Evolutionary conservation across 2,113 vertebrate species (phyloP), one percentile per base, ranked within the genome.

Genomic region (Rutilus rutilus): DNA sequence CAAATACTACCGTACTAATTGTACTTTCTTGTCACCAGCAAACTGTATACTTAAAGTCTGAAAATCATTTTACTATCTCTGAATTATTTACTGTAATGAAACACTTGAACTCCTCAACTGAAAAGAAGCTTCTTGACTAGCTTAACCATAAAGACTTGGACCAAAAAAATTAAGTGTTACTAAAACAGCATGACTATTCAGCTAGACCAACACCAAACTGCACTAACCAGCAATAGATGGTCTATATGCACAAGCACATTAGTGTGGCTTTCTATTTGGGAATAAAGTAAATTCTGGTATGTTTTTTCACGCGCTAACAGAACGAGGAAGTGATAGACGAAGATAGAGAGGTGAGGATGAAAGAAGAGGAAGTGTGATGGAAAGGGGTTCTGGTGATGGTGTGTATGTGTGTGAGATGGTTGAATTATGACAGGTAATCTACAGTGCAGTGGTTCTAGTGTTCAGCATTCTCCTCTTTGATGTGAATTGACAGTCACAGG

Each of bases 381-480:
- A 45, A 6, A 39, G 50, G 54, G 39, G 30, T 79, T 79, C 36
- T 79, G 9, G 59, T 82, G 36, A 65, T 33, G 78, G 77, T 82
- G 71, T 87, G 47, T 82, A 69, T 36, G 36, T 64, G 19, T 39
- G 76, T 69, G 84, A 59, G 85, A 62, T 30, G 67, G 57, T 60
- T 60, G 21, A 71, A 82, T 77, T 80, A 65, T 74, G 73, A 84
- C 59, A 83, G 81, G 75, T 82, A 86, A 83, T 86, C 87, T 74
- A 71, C 73, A 54, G 60, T 8, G 80, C 73, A 23, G 64, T 79
- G 74, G 45, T 62, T 83, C 42, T 71, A 23, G n/a, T 60, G 67
- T 11, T 82, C 39, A 77, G 76, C 8, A 83, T 54, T 42, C 33
- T 73, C 5, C 45, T 36, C 62, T 60, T 60, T 69, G 75, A 47